phyloP scores from a whole-genome alignment of 2,888 invertebrate genomes.

The Germaria angustata region DNA sequence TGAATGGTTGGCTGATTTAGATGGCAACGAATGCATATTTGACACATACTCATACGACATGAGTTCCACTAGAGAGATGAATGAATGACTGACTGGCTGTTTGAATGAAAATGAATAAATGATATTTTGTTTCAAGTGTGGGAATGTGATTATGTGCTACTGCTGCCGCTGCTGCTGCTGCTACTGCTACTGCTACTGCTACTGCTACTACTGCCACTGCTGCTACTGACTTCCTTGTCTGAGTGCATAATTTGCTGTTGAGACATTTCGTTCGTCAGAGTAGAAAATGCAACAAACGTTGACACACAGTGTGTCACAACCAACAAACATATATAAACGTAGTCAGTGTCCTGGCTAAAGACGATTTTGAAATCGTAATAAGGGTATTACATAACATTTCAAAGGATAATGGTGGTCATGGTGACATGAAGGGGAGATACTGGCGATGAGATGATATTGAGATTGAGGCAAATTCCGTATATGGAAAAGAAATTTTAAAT shows the following conservation, averaged over 20 bases:
- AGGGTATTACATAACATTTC: slow-evolving; percentile 25
- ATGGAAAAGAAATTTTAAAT: slow-evolving; percentile 14
- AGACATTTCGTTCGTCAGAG: slow-evolving; percentile 38
- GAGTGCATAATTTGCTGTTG: slow-evolving; percentile 68
- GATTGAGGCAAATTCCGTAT: neutral
- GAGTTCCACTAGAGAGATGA: slow-evolving; percentile 25
- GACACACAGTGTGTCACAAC: neutral
- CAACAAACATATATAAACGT: neutral
- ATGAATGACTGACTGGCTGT: slow-evolving; percentile 14
- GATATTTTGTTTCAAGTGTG: neutral
- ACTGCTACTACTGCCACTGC: too few relatives aligned
- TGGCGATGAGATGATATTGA: neutral
- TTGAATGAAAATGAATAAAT: slow-evolving; percentile 21
- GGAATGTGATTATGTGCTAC: slow-evolving; percentile 44
- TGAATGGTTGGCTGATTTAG: slow-evolving; percentile 33
- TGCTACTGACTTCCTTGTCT: slow-evolving; percentile 74
- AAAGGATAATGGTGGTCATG: slow-evolving; percentile 2
- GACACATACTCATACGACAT: slow-evolving; percentile 33
- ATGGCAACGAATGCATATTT: slow-evolving; percentile 36
- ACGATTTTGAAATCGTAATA: slow-evolving; percentile 26
- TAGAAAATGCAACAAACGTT: slow-evolving; percentile 30
- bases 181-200: slow-evolving; percentile 72
- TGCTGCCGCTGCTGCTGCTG: slow-evolving; percentile 70
- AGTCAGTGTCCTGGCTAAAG: neutral
- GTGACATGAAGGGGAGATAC: neutral